Conservation (phyloP, 1,140 invertebrate species). For the Charaxes varanes region DNA sequence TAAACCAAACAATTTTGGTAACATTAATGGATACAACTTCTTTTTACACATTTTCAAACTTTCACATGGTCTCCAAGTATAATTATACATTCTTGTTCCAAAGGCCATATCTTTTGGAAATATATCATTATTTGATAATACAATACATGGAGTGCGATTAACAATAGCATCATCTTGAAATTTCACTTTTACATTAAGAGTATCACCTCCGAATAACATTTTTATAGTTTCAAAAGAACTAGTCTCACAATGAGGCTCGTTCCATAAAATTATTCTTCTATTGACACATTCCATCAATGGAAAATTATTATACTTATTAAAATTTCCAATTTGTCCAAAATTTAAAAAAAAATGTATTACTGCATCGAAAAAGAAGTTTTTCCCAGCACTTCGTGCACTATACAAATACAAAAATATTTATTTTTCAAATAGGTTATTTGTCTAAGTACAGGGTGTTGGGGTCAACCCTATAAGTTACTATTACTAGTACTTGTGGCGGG, state of each 20-base stretch:
- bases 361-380: slow-evolving; percentile 8
- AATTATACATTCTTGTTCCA: neutral
- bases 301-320: slow-evolving; percentile 38
- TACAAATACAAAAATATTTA: too few species aligned
- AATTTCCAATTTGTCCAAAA: slow-evolving; percentile 44
- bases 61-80: neutral
- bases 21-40: too few species aligned
- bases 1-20: too few species aligned
- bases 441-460: too few species aligned
- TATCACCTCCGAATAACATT: slow-evolving; percentile 15
- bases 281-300: slow-evolving; percentile 37
- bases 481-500: too few species aligned
- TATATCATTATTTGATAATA: neutral
- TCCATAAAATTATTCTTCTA: slow-evolving; percentile 35
- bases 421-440: too few species aligned
- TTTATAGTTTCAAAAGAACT: too few species aligned
- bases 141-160: slow-evolving; percentile 4
- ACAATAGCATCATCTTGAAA: slow-evolving; percentile 12
- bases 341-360: slow-evolving; percentile 16
- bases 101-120: neutral
- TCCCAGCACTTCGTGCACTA: slow-evolving; percentile 4
- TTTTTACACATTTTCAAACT: too few species aligned
- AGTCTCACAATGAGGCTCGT: too few species aligned
- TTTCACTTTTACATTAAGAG: slow-evolving; percentile 7
- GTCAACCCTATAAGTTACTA: too few species aligned